Evolutionary conservation across 2,888 invertebrate species (phyloP).

Genomic region (Stratiomys singularior): DNA sequence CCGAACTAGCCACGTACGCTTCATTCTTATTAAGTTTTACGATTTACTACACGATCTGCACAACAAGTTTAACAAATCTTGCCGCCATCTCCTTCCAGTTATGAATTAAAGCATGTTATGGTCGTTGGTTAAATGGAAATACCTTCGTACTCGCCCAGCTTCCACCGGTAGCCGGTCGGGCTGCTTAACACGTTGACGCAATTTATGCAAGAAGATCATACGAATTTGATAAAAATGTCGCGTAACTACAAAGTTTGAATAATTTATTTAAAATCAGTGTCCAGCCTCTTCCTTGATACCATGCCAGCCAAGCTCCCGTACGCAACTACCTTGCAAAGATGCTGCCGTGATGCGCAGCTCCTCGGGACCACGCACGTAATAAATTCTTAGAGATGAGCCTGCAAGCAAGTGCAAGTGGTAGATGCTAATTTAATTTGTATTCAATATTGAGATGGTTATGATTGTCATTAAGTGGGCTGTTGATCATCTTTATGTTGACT

Average conservation of each 20-base stretch:
- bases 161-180: constrained; percentile 13
- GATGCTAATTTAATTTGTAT: constrained; percentile 45
- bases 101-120: constrained; percentile 25
- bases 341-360: neutral
- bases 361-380: constrained; percentile 9
- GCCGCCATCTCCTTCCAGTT: neutral
- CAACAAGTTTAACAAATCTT: neutral
- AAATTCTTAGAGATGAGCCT: constrained; percentile 25
- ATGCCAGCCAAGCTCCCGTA: neutral
- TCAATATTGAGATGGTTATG: constrained; percentile 41
- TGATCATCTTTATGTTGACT: constrained; percentile 39
- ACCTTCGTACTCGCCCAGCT: neutral
- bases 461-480: constrained; percentile 35
- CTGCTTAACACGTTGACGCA: constrained; percentile 49
- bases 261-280: constrained; percentile 42
- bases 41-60: too few relatives aligned
- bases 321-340: neutral
- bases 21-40: too few relatives aligned
- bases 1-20: too few relatives aligned
- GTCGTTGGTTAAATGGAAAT: constrained; percentile 19
- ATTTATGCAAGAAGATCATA: constrained; percentile 49
- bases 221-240: constrained; percentile 44
- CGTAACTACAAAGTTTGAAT: constrained; percentile 36
- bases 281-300: constrained; percentile 33
- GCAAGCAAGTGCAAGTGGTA: neutral